These are phyloP conservation scores for Vireo altiloquus DNA, from an alignment of 2,113 vertebrate genomes.

Conservation along the genomic window DNA sequence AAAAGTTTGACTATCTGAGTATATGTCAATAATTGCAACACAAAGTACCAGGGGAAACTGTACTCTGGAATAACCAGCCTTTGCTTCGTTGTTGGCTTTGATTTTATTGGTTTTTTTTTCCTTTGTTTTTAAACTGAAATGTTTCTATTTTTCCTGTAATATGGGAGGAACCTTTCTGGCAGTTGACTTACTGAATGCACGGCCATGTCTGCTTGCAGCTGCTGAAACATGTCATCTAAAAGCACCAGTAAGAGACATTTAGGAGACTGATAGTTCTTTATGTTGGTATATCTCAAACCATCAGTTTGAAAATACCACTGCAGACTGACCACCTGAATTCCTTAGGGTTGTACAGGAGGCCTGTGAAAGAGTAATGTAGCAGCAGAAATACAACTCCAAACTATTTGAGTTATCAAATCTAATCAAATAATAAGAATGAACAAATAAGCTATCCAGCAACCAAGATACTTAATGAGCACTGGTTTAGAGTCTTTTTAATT, in stretches of 20 bases:
- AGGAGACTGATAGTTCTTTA: neutral
- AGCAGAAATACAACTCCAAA: neutral
- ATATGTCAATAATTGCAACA: constrained; percentile 62
- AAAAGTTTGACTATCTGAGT: constrained; percentile 31
- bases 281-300: neutral
- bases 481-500: neutral
- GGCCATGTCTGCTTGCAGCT: neutral
- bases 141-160: neutral
- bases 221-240: neutral
- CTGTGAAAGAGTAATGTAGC: neutral
- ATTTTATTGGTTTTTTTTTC: neutral
- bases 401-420: neutral
- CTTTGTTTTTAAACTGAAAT: neutral
- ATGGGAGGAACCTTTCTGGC: neutral
- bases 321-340: neutral
- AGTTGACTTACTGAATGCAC: neutral
- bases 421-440: neutral
- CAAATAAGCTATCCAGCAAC: neutral
- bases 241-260: neutral
- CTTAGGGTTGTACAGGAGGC: neutral
- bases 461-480: neutral
- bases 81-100: neutral
- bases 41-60: constrained; percentile 6
- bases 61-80: constrained; percentile 36
- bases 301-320: neutral